Percentiles rank a stretch among this genome's conserved stretches.
Evolutionary conservation across 64 coral and sea anemone genomes (phyloP).

Genomic region (Actinia tenebrosa): DNA sequence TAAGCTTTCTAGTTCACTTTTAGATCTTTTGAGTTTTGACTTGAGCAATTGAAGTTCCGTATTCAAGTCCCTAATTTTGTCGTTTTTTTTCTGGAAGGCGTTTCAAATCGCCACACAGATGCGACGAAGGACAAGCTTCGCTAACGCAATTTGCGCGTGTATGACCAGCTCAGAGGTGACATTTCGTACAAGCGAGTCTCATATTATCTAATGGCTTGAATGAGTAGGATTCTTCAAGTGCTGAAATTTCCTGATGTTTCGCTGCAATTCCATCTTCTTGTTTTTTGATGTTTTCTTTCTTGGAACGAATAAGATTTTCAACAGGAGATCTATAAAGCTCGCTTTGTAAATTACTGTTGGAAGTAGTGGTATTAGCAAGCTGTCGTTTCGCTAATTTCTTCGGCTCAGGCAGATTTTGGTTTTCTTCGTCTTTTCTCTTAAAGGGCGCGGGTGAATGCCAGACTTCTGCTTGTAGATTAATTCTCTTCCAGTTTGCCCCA

Average conservation of each 20-base stretch:
- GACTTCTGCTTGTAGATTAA: no score
- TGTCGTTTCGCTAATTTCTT: no score
- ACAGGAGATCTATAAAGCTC: conserved; percentile 21
- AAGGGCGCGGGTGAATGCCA: no score
- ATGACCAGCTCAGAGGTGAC: conserved; percentile 30
- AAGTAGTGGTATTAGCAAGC: background rate
- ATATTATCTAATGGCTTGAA: background rate
- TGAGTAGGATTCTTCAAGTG: conserved; percentile 19
- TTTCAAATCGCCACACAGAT: conserved; percentile 24
- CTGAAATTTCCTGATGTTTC: background rate
- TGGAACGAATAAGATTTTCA: conserved; percentile 45
- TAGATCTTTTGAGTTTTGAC: conserved; percentile 18
- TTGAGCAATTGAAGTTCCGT: conserved; percentile 6
- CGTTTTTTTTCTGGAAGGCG: conserved; percentile 21
- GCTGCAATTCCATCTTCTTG: background rate
- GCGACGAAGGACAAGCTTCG: background rate
- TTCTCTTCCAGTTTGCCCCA: no score
- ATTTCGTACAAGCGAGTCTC: background rate
- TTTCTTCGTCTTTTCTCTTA: no score
- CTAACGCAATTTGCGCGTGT: background rate
- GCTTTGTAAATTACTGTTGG: no score
- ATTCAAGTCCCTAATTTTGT: conserved; percentile 2
- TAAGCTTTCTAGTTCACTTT: conserved; percentile 18
- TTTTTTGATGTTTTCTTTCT: conserved; percentile 31
- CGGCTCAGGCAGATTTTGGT: no score